Conservation (phyloP, 92 coral and sea anemone species). For the Zoanthus sansibaricus region DNA sequence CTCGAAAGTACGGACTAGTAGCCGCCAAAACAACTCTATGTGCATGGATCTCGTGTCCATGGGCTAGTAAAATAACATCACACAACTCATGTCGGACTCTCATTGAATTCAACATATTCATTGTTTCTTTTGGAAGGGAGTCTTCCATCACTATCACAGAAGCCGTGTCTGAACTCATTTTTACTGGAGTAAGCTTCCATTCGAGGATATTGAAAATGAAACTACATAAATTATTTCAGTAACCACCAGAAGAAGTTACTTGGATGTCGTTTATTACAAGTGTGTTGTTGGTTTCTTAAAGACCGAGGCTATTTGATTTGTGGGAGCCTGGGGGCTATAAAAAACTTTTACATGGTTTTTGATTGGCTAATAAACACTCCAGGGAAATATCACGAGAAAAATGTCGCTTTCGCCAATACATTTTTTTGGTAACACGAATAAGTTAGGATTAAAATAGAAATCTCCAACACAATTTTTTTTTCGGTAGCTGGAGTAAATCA, state of each 20-base stretch:
- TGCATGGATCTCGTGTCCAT: slow-evolving; percentile 74
- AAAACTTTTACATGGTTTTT: neutral
- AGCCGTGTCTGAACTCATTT: slow-evolving; percentile 78
- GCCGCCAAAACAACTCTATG: slow-evolving; percentile 98
- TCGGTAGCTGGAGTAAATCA: neutral
- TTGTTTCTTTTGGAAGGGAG: slow-evolving; percentile 81
- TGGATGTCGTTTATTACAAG: neutral
- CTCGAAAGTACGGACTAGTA: slow-evolving; percentile 97
- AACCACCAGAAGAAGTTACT: slow-evolving; percentile 21
- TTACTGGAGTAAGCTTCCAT: slow-evolving; percentile 32
- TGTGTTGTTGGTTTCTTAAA: slow-evolving; percentile 32
- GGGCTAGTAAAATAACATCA: slow-evolving; percentile 88
- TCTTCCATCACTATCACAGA: slow-evolving; percentile 80
- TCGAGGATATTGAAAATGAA: slow-evolving; percentile 18
- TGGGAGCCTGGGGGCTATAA: slow-evolving; percentile 27
- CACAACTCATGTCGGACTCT: slow-evolving; percentile 83
- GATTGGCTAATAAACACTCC: slow-evolving; percentile 20
- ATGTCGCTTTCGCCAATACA: neutral
- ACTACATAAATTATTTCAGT: slow-evolving; percentile 7
- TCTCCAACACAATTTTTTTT: neutral
- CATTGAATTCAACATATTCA: slow-evolving; percentile 88
- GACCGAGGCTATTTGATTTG: slow-evolving; percentile 40
- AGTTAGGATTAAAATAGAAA: too few relatives aligned
- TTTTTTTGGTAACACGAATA: neutral
- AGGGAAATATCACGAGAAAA: neutral